A percentile compares a stretch with the other conserved stretches of the same genome.
phyloP scores from a whole-genome alignment of 1,140 invertebrate species.

The Caerostris extrusa region DNA sequence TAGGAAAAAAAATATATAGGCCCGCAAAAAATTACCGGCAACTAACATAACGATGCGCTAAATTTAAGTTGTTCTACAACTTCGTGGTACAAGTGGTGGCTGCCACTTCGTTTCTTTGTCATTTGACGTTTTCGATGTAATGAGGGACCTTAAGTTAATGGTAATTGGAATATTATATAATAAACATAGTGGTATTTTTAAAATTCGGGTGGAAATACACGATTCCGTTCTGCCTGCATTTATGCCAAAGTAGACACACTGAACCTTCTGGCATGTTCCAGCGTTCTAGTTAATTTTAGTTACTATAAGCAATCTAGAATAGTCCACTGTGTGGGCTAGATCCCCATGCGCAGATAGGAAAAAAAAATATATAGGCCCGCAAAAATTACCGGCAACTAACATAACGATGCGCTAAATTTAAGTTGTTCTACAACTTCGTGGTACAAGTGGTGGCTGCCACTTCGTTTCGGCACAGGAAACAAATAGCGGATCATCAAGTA shows the following conservation, averaged over 20 bases:
- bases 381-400: not conserved
- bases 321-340: not conserved
- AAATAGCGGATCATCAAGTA: constrained; percentile 17
- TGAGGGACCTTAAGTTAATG: no score
- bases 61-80: constrained; percentile 37
- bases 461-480: not conserved
- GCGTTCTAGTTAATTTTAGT: not conserved
- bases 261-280: not conserved
- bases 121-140: no score
- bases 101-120: not conserved
- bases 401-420: constrained; percentile 49
- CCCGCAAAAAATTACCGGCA: not conserved
- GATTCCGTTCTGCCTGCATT: no score
- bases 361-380: not conserved
- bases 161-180: no score
- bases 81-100: not conserved
- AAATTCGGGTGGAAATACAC: no score
- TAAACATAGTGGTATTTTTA: no score
- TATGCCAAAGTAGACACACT: not conserved
- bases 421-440: not conserved
- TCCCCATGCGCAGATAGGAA: not conserved
- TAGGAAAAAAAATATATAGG: not conserved
- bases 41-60: constrained; percentile 9
- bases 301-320: not conserved
- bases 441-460: constrained; percentile 1